Evolutionary conservation across 2,888 invertebrate species (phyloP), one percentile per base, ranked within the genome.

Genomic region (Luffia ferchaultella): DNA sequence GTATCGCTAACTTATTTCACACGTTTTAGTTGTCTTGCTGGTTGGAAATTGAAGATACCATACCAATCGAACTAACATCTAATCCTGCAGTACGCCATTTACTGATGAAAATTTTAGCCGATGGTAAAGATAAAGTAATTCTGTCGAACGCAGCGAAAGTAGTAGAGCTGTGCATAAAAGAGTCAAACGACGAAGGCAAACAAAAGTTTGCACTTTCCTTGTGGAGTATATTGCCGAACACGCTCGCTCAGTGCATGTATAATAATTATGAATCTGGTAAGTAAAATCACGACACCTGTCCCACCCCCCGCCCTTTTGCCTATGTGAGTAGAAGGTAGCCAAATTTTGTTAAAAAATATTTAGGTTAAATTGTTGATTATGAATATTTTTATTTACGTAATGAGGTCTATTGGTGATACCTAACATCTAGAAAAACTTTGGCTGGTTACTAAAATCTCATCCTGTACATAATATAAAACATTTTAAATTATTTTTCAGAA

Each of bases 21-120:
- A n/a, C n/a, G n/a, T 42, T 64, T 19, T 50, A 82, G 83, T 55
- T 82, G 16, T 70, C 76, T 3, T 69, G 78, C 63, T 82, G 83
- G 83, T 62, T 83, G 0, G 69, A 70, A 60, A 63, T 54, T 0
- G 80, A 80, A 60, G 69, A 73, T 46, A 59, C 63, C 0, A 51
- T 83, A n/a, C 82, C 82, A 2, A 57, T 62, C 1, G 77, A 76
- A 9, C 61, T 83, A 12, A 64, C 67, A 51, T 60, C 62, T 12
- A 66, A 75, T 18, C 65, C 70, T 0, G 49, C 64, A 51, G 68
- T 80, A 2, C 77, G 77, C 78, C 72, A 79, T 50, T 57, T 78
- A 0, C 67, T 82, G 0, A 57, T 82, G 0, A 69, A 69, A 53
- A 66, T 83, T 42, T 60, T 82, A 9, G 63, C 67, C 42, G 67